A percentile compares a stretch with the other conserved stretches of the same genome.
Evolutionary conservation across 2,113 vertebrate species (phyloP).

Genomic region (Strigops habroptila): DNA sequence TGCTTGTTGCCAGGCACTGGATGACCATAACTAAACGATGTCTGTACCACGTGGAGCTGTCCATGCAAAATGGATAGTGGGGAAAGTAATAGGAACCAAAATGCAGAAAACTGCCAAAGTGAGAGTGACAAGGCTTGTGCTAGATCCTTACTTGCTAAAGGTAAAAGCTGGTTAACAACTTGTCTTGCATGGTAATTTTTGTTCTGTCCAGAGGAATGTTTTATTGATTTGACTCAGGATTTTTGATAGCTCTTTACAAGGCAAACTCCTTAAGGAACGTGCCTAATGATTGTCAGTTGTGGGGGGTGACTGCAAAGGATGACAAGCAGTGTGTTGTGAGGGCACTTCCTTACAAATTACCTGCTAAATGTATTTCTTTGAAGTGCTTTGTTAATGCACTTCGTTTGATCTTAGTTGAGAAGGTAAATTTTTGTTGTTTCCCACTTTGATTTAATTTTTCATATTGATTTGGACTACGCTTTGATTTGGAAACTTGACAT

Average conservation of each 20-base stretch:
- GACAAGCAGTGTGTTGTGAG: background rate
- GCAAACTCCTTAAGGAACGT: background rate
- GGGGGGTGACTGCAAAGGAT: background rate
- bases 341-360: background rate
- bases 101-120: constrained; percentile 97
- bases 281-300: background rate
- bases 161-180: constrained; percentile 64
- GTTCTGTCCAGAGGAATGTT: background rate
- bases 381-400: background rate
- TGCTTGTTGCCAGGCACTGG: constrained; percentile 36
- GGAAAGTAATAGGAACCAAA: constrained; percentile 93
- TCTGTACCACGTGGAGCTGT: constrained; percentile 81
- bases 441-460: background rate
- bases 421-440: background rate
- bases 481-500: background rate
- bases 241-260: background rate
- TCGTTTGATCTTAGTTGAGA: background rate
- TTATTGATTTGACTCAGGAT: background rate
- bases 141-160: constrained; percentile 93
- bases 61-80: constrained; percentile 94
- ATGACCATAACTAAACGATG: constrained; percentile 74
- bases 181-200: background rate
- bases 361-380: background rate
- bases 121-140: constrained; percentile 88
- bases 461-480: background rate